Percentiles rank a stretch among this genome's conserved stretches.
phyloP scores from a whole-genome alignment of 2,113 vertebrate species.

The Arenaria interpres region DNA sequence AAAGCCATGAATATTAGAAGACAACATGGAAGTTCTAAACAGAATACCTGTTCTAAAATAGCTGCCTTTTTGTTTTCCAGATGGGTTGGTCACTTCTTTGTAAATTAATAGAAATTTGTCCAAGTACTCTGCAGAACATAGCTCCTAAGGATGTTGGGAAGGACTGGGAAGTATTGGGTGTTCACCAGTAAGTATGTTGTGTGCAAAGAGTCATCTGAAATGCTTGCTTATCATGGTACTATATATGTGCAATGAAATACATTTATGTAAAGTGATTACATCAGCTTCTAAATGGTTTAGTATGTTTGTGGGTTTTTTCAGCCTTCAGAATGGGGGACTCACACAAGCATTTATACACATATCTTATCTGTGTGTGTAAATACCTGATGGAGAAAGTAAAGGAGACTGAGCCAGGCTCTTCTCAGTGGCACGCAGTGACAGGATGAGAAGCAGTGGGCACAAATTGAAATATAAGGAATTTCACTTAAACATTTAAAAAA shows the following conservation, averaged over 20 bases:
- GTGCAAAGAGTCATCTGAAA: background rate
- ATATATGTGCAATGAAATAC: background rate
- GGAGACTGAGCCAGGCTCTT: background rate
- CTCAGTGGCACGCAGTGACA: background rate
- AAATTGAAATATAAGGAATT: background rate
- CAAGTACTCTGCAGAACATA: constrained; percentile 81
- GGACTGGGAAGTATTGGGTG: constrained; percentile 85
- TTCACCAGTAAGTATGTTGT: constrained; percentile 88
- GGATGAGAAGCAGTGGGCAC: background rate
- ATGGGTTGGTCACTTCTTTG: constrained; percentile 91
- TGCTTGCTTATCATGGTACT: background rate
- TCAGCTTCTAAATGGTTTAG: background rate
- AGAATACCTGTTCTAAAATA: background rate
- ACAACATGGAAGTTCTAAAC: background rate
- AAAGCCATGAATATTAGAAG: background rate
- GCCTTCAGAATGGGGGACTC: background rate
- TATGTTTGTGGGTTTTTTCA: background rate
- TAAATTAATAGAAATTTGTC: constrained; percentile 90
- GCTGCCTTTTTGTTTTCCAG: constrained; percentile 74
- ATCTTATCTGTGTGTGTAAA: background rate
- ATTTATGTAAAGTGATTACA: background rate
- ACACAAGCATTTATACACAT: background rate
- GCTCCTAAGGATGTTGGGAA: constrained; percentile 76
- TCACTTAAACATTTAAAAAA: background rate
- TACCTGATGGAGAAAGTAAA: background rate